A percentile compares a stretch with the other conserved stretches of the same genome.
These are phyloP conservation scores for Pheucticus melanocephalus DNA, from an alignment of 2,113 vertebrate species.

Conservation along the genomic window DNA sequence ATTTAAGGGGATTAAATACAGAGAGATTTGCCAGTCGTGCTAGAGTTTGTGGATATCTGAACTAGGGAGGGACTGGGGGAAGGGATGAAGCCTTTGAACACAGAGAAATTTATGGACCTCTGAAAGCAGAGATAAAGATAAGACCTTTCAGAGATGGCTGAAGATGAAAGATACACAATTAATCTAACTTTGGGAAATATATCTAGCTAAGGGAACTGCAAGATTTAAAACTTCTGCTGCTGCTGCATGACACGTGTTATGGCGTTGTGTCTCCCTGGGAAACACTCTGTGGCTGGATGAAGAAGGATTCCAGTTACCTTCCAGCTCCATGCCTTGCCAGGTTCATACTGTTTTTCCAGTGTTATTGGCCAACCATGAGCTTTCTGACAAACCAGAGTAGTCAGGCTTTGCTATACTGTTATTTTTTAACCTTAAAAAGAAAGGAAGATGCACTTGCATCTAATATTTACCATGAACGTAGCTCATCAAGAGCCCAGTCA, in stretches of 20 bases:
- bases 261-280: background rate
- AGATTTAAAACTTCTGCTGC: slow-evolving; percentile 55
- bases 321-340: background rate
- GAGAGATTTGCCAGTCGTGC: background rate
- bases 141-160: slow-evolving; percentile 44
- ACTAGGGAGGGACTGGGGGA: background rate
- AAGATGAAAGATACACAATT: slow-evolving; percentile 65
- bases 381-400: background rate
- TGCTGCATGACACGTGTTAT: background rate
- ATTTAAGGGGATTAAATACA: background rate
- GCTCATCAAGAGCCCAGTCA: background rate
- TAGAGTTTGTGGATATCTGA: slow-evolving; percentile 11
- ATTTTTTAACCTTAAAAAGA: background rate
- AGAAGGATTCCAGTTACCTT: background rate
- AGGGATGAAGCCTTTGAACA: slow-evolving; percentile 47
- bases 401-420: background rate
- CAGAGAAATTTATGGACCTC: slow-evolving; percentile 52
- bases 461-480: background rate
- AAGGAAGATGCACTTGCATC: background rate
- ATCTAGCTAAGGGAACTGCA: slow-evolving; percentile 40
- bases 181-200: slow-evolving; percentile 56
- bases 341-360: background rate
- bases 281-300: slow-evolving; percentile 13
- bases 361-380: background rate
- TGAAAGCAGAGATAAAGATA: slow-evolving; percentile 65